Conservation (phyloP, 2,888 invertebrate species). For the Seira ritae region DNA sequence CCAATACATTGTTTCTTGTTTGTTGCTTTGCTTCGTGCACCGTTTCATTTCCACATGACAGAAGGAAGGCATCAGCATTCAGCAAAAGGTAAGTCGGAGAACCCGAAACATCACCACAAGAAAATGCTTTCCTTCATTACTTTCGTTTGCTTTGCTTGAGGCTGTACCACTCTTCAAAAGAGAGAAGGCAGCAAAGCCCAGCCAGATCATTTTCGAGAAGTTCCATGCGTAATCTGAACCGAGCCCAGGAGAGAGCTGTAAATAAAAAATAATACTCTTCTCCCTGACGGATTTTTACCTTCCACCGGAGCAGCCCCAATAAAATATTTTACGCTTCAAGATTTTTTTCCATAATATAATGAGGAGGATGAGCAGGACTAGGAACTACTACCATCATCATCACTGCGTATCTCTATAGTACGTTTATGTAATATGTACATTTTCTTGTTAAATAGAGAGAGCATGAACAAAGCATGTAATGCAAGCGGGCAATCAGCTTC, state of each 20-base stretch:
- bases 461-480: background rate
- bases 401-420: too few relatives aligned
- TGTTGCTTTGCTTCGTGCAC: too few relatives aligned
- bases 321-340: constrained; percentile 50
- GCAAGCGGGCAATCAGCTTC: background rate
- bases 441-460: too few relatives aligned
- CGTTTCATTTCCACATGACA: too few relatives aligned
- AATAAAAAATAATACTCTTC: constrained; percentile 52
- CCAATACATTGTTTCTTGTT: too few relatives aligned
- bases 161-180: constrained; percentile 39
- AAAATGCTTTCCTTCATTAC: background rate
- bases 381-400: too few relatives aligned
- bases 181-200: constrained; percentile 13
- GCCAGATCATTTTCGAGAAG: constrained; percentile 15
- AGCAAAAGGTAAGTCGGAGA: background rate
- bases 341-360: background rate
- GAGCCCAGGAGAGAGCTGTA: constrained; percentile 46
- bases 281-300: constrained; percentile 53
- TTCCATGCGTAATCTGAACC: constrained; percentile 40
- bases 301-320: constrained; percentile 56
- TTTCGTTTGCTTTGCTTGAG: constrained; percentile 33
- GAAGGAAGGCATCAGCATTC: too few relatives aligned
- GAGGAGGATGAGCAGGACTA: too few relatives aligned
- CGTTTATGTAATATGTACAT: too few relatives aligned
- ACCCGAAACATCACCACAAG: constrained; percentile 13